Evolutionary conservation across 2,797 vertebrate genomes (phyloP), one percentile per base, ranked within the genome.

Genomic region (Syngnathus rostellatus): DNA sequence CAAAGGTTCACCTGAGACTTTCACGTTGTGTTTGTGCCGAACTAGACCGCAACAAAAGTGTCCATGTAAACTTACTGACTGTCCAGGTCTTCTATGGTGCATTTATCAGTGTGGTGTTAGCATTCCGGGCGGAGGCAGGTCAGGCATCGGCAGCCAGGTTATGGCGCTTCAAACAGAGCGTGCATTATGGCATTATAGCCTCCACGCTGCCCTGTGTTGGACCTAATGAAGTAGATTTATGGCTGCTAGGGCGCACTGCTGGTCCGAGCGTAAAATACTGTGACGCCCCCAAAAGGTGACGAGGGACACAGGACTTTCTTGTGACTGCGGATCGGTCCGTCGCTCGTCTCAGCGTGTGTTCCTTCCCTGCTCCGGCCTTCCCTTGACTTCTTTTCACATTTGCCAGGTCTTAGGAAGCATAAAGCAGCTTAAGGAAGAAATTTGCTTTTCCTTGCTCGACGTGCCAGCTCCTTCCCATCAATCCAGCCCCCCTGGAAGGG

Each of bases 381-480:
- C 8, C 41, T 43, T 11, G 21, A 5, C 71, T 82, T 68, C 68
- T 79, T 70, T 72, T 68, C 68, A 70, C 63, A 41, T 73, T 80
- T 82, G 88, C 84, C 83, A 88, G 74, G 69, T 76, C 75, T 86
- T 85, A 19, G 19, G 46, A 17, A 19, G 46, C 83, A 82, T 85
- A 83, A 85, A 88, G 81, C 75, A 81, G 80, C 83, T 76, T n/a
- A 68, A 79, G 73, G 68, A 80, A 78, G 75, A 74, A 83, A 80
- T 81, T 85, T 46, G 68, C 79, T 82, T 81, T 60, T 83, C 72
- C 77, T 76, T 51, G 72, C 66, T 82, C 77, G 43, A 61, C 45
- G 64, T 80, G 87, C 85, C 86, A 89, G 83, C 79, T 76, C 81
- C 80, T 88, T 90, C 87, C 87, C 86, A 86, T 89, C 87, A 89